Base-by-base conservation (phyloP, 2,888 invertebrate species). In the Leptothorax acervorum region DNA sequence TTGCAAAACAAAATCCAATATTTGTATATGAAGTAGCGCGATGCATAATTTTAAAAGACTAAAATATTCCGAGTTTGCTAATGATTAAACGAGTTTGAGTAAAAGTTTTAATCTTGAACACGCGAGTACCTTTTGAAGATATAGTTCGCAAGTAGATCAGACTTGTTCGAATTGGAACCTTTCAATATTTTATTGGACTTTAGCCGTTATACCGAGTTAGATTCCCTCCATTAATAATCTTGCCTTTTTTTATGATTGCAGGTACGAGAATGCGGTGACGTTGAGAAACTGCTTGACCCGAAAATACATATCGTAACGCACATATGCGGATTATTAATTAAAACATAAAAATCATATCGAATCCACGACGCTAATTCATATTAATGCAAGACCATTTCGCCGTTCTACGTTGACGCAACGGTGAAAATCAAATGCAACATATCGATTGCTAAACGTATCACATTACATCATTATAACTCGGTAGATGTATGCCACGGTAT, bases 241-340 rank as follows among this genome's bases (percentile, higher is more conserved):
- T 8, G 9, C 6, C 62, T 84, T 71, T 55, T 66, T 53, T 66
- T 45, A 18, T 82, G 15, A 57, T 90, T 90, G 11, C 89, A 90
- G 90, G n/a, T 66, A 35, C 45, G 39, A 81, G 23, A 23, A 87
- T 89, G 89, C 87, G 84, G 87, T 90, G 86, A 89, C 83, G 84
- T 55, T 48, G 65, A 31, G 60, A 60, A 35, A 11, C 2, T 31
- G 66, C 12, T 31, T 42, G 31, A 65, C 35, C 18, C 18, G 9
- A 60, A 42, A 60, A 35, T 57, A 88, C 86, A 90, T 89, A 90
- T 90, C 90, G 83, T 51, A 60, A 15, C 45, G n/a, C 28, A 66
- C 82, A 87, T 90, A 86, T 88, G 18, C 42, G 39, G 6, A 57
- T 8, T 15, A 12, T 45, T 70, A 48, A 28, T 70, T 23, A 35